Percentiles rank a stretch among this genome's conserved stretches.
phyloP scores from a whole-genome alignment of 2,888 invertebrate genomes.

The Cybosia mesomella region DNA sequence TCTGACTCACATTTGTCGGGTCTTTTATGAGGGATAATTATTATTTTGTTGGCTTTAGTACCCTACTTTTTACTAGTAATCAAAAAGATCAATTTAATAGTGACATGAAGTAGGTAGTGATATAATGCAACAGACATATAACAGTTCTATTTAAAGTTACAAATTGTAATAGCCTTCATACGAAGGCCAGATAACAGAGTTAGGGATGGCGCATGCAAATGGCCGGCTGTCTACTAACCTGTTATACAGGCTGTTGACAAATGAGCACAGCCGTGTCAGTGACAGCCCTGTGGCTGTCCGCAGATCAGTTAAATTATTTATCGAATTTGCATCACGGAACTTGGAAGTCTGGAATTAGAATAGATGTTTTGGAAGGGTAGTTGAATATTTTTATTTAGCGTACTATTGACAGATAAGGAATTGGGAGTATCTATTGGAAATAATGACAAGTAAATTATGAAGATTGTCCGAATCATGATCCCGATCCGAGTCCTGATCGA shows the following conservation, averaged over 20 bases:
- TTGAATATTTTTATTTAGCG: neutral
- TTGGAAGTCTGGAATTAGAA: neutral
- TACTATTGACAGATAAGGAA: neutral
- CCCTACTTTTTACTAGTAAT: too few species aligned
- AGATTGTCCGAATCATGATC: neutral
- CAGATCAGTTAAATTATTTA: slow-evolving; percentile 61
- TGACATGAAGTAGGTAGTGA: too few species aligned
- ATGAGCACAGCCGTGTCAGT: slow-evolving; percentile 62
- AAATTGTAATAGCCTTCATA: slow-evolving; percentile 14
- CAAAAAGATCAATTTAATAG: too few species aligned
- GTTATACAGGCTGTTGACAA: slow-evolving; percentile 68
- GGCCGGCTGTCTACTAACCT: slow-evolving; percentile 54
- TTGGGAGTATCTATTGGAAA: neutral
- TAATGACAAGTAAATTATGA: neutral
- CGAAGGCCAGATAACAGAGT: slow-evolving; percentile 18
- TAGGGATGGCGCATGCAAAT: slow-evolving; percentile 52
- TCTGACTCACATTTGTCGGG: too few species aligned
- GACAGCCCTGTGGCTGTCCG: slow-evolving; percentile 40
- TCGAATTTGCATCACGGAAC: slow-evolving; percentile 47
- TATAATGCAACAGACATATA: neutral
- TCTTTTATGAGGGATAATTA: too few species aligned
- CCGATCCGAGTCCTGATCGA: too few species aligned
- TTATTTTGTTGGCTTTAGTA: too few species aligned
- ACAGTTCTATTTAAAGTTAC: slow-evolving; percentile 9
- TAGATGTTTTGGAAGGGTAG: neutral